Base-by-base conservation (phyloP, 2,888 invertebrate species). In the Chloroclysta siterata region DNA sequence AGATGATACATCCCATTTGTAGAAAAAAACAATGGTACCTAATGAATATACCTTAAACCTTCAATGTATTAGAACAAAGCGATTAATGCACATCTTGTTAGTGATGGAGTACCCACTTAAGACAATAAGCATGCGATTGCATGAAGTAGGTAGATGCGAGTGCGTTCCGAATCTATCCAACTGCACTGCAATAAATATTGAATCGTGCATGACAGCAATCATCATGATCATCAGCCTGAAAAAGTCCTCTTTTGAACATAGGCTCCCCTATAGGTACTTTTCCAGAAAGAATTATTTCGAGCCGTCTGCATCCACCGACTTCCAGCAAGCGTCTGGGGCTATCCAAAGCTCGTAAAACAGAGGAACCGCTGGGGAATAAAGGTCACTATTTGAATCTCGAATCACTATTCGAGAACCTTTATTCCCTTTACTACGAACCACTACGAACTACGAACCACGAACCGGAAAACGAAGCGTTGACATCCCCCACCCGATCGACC, bases 101-200 rank as follows among this genome's bases (percentile, higher is more conserved):
- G 42, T 51, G 17, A 29, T 44, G 11, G 8, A 22, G 51, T 17
- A 52, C 13, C 52, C 41, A 47, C 51, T 61, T 55, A 52, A 6
- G 39, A 61, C 56, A 62, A 56, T 56, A 52, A 52, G 28, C 51
- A 39, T 52, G 46, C 52, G 47, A 56, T 61, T 46, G 28, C 39
- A 46, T 36, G 22, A 41, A 50, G 46, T 47, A 13, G 5, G 5
- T 42, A 29, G 47, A 14, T 53, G 47, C 15, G 28, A 5, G 53
- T 41, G 50, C 65, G 65, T 65, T 65, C 60, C 4, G 65, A 57
- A 60, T 17, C 53, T 51, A 33, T 14, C 1, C n/a, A 22, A 39
- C 17, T 14, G 13, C 33, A 42, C 13, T 42, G 33, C 33, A 44
- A 50, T n/a, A 48, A 41, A 8, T 29, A 17, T 15, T 44, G 22